Percentiles rank a stretch among this genome's conserved stretches.
phyloP scores from a whole-genome alignment of 2,797 vertebrate genomes.

The Neosilurus hyrtlii region DNA sequence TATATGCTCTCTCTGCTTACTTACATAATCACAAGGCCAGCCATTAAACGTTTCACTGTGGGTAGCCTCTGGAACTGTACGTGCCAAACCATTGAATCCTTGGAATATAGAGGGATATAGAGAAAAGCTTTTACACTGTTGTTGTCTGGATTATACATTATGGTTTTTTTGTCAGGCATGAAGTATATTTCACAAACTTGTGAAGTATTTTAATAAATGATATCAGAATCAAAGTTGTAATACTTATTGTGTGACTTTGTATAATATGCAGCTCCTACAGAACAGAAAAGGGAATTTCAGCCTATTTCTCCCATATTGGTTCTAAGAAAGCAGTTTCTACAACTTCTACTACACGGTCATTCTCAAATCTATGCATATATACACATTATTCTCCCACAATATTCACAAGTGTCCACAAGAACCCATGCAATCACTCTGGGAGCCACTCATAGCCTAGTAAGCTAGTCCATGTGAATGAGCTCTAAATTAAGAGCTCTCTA shows the following conservation, averaged over 20 bases:
- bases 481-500: slow-evolving; percentile 65
- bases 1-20: background rate
- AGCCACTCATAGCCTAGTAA: slow-evolving; percentile 53
- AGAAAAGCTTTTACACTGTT: background rate
- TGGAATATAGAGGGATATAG: background rate
- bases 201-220: background rate
- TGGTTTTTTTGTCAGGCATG: background rate
- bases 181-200: background rate
- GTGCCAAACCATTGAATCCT: background rate
- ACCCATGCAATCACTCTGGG: slow-evolving; percentile 61
- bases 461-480: slow-evolving; percentile 54
- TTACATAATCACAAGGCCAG: background rate
- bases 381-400: slow-evolving; percentile 43
- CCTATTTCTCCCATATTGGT: background rate
- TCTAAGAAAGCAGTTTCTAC: background rate
- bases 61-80: background rate
- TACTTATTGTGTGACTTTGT: background rate
- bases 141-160: background rate
- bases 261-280: background rate
- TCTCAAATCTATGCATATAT: slow-evolving; percentile 47
- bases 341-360: slow-evolving; percentile 32
- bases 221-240: background rate
- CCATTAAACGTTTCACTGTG: background rate
- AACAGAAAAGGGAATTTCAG: background rate
- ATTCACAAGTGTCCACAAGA: slow-evolving; percentile 51